Conservation (phyloP, 2,797 vertebrate genomes). For the Passerculus sandwichensis region DNA sequence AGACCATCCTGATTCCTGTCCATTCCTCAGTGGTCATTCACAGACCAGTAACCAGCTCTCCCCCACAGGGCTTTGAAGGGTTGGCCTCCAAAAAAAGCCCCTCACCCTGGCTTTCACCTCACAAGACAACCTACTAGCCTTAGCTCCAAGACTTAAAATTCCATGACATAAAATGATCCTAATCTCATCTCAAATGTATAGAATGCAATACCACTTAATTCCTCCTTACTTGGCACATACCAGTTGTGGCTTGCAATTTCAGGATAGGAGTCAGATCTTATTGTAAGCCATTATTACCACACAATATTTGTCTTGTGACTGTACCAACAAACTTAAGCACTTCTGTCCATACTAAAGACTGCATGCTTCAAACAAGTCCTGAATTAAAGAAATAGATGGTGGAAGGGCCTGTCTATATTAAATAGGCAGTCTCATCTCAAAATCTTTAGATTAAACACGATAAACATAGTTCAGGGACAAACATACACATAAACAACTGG, state of each 20-base stretch:
- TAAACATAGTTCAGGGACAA: neutral
- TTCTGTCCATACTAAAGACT: neutral
- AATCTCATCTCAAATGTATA: neutral
- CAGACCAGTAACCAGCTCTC: neutral
- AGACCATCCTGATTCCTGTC: neutral
- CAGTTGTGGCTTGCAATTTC: neutral
- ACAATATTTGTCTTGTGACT: neutral
- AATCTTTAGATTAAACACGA: neutral
- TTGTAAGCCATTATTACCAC: neutral
- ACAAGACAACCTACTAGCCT: neutral
- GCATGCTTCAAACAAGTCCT: neutral
- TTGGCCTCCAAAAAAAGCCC: neutral
- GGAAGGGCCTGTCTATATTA: neutral
- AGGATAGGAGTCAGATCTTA: neutral
- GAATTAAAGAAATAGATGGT: neutral
- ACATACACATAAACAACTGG: neutral
- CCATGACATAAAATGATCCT: neutral
- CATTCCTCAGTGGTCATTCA: fast-evolving
- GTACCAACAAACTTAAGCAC: neutral
- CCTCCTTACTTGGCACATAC: neutral
- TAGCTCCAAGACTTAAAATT: neutral
- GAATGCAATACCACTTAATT: neutral
- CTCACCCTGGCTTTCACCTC: neutral
- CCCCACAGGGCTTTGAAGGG: fast-evolving
- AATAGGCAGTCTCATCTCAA: neutral